Percentiles rank a stretch among this genome's conserved stretches.
These are phyloP conservation scores for Lingula anatina DNA, from an alignment of 2,888 invertebrate species.

Conservation along the genomic window DNA sequence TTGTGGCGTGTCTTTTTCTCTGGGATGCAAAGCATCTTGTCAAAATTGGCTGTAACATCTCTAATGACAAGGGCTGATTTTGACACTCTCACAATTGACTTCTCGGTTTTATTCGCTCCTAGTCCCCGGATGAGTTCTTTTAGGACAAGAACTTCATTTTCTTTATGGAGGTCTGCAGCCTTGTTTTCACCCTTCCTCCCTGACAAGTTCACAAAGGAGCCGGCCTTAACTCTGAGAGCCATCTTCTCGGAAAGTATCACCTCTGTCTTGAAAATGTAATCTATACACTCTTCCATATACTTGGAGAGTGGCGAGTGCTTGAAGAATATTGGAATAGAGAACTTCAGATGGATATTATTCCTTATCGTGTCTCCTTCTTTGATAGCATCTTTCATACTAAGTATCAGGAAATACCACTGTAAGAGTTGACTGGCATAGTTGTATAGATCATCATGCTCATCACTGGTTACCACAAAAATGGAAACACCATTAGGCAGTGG, in stretches of 20 bases:
- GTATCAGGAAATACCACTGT: slow-evolving; percentile 4
- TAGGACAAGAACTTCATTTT: background rate
- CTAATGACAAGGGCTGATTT: slow-evolving; percentile 1
- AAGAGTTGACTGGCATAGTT: slow-evolving; percentile 1
- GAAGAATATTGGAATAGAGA: slow-evolving; percentile 1
- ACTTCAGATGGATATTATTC: background rate
- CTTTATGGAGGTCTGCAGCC: slow-evolving; percentile 3
- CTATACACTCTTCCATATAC: slow-evolving; percentile 5
- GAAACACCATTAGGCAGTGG: no score
- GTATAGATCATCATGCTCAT: slow-evolving; percentile 2
- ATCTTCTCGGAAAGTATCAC: background rate
- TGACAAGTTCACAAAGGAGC: slow-evolving; percentile 2
- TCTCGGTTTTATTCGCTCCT: slow-evolving; percentile 1
- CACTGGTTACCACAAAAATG: no score
- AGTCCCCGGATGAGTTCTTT: slow-evolving; percentile 1
- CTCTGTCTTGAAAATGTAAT: slow-evolving; percentile 5
- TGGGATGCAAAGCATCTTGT: background rate
- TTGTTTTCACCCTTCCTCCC: slow-evolving; percentile 3
- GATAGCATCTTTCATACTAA: background rate
- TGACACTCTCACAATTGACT: background rate
- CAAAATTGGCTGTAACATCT: background rate
- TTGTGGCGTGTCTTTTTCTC: background rate
- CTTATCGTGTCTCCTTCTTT: slow-evolving; percentile 3
- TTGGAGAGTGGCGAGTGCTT: background rate
- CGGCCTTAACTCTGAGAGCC: background rate